phyloP scores from a whole-genome alignment of 2,797 vertebrate genomes.

The Ataeniobius toweri region DNA sequence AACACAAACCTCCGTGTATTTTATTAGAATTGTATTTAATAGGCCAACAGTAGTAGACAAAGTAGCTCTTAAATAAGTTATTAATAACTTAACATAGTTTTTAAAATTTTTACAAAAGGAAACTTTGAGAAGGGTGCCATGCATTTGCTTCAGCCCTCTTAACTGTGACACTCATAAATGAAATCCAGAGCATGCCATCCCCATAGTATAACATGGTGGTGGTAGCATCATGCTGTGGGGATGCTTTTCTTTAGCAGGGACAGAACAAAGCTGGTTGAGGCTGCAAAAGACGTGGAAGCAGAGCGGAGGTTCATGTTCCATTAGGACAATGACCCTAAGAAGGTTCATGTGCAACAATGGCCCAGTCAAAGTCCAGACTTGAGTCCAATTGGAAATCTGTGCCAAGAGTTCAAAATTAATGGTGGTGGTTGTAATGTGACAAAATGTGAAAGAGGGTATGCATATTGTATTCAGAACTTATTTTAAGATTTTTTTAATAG shows the following conservation, averaged over 20 bases:
- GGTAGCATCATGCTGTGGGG: background rate
- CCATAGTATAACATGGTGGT: background rate
- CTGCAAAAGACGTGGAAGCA: background rate
- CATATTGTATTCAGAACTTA: background rate
- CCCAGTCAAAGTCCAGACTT: background rate
- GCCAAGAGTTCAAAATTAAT: background rate
- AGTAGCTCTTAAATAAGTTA: no score
- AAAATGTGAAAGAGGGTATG: background rate
- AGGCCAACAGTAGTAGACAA: no score
- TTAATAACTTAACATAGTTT: no score
- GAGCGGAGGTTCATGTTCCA: no score
- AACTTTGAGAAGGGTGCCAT: no score
- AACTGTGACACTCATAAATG: background rate
- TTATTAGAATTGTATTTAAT: no score
- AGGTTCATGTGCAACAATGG: background rate
- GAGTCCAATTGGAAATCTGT: background rate
- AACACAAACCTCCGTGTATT: no score
- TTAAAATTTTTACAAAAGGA: background rate
- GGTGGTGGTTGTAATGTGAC: background rate
- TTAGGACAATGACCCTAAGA: background rate
- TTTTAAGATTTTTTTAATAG: background rate
- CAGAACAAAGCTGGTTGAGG: background rate
- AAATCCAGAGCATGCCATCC: background rate
- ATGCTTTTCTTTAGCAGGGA: background rate
- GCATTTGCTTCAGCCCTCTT: background rate